These are phyloP conservation scores for Thermophis baileyi DNA, from an alignment of 2,113 vertebrate species.

Conservation along the genomic window DNA sequence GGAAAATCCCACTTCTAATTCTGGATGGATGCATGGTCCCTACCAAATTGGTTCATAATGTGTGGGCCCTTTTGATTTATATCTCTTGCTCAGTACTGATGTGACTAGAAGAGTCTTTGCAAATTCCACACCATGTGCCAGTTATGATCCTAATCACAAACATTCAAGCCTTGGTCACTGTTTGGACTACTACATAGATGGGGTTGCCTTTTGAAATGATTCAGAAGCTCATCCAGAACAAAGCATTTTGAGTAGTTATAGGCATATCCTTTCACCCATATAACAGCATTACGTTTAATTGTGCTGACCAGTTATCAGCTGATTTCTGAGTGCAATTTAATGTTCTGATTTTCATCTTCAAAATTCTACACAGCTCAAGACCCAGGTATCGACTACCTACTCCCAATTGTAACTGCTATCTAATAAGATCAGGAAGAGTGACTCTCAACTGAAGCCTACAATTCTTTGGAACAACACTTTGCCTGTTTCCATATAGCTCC, in stretches of 20 bases:
- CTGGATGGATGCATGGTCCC: not conserved
- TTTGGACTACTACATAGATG: not conserved
- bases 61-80: not conserved
- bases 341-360: not conserved
- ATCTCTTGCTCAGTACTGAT: not conserved
- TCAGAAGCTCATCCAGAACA: not conserved
- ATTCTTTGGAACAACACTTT: not conserved
- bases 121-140: not conserved
- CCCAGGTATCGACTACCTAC: not conserved
- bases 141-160: not conserved
- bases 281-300: not conserved
- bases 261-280: not conserved
- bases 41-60: not conserved
- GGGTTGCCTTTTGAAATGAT: not conserved
- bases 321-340: not conserved
- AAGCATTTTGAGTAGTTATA: not conserved
- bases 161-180: not conserved
- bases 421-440: not conserved
- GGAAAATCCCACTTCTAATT: not conserved
- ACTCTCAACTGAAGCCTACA: not conserved
- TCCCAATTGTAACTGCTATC: not conserved
- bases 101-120: not conserved
- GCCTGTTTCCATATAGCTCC: not conserved
- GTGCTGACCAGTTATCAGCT: not conserved
- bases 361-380: not conserved